Evolutionary conservation across 2,797 vertebrate species (phyloP).

Genomic region (Sus cebifrons): DNA sequence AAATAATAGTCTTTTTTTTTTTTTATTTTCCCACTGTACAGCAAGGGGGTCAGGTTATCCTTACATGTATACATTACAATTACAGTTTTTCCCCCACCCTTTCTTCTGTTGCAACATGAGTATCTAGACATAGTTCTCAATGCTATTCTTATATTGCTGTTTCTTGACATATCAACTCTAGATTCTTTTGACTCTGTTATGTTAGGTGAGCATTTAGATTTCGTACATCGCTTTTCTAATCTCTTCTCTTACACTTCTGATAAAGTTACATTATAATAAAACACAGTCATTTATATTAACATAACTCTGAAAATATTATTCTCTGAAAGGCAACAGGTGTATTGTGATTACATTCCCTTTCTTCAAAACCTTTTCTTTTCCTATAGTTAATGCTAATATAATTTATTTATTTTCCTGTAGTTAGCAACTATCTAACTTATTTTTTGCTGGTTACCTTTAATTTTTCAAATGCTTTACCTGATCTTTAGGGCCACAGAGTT

Average conservation of each 20-base stretch:
- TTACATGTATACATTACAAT: no score
- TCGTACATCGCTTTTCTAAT: not conserved
- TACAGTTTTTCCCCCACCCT: no score
- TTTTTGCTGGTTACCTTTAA: not conserved
- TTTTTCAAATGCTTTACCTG: not conserved
- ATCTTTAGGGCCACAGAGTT: not conserved
- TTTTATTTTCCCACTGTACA: no score
- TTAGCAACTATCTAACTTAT: not conserved
- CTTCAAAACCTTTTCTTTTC: not conserved
- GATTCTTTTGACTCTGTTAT: not conserved
- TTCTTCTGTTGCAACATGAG: no score
- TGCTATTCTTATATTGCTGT: not conserved
- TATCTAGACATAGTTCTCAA: no score
- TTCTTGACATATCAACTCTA: conserved; percentile 1
- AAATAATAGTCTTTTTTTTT: not conserved
- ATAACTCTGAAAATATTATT: not conserved
- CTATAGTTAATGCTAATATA: not conserved
- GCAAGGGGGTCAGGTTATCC: no score
- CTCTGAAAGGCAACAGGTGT: not conserved
- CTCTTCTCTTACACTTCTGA: not conserved
- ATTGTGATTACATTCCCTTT: not conserved
- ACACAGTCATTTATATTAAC: not conserved
- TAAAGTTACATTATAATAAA: not conserved
- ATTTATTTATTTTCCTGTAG: not conserved
- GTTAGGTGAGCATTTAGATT: not conserved